These are phyloP conservation scores for Anolis sagrei DNA, from an alignment of 2,113 vertebrate genomes.

Conservation along the genomic window DNA sequence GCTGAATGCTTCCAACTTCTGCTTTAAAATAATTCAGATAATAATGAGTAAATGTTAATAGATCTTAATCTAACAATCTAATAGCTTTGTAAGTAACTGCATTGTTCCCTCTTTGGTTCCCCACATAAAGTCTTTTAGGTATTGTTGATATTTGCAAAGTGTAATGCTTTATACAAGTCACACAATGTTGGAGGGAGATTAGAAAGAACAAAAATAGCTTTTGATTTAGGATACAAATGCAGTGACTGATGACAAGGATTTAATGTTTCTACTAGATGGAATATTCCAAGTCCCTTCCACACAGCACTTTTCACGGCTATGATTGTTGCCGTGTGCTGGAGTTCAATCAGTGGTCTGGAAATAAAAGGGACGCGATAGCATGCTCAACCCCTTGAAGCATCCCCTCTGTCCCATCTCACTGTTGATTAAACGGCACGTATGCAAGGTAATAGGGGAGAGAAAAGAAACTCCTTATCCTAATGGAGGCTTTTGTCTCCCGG, in stretches of 20 bases:
- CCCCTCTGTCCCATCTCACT: slow-evolving; percentile 59
- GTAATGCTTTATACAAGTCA: not conserved
- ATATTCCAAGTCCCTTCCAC: slow-evolving; percentile 40
- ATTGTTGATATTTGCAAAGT: too few relatives aligned
- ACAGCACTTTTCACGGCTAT: slow-evolving; percentile 60
- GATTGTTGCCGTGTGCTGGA: slow-evolving; percentile 41
- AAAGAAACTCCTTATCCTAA: slow-evolving; percentile 62
- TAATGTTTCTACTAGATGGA: slow-evolving; percentile 23
- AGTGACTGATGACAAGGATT: not conserved
- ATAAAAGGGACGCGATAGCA: slow-evolving; percentile 66
- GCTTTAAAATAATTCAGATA: too few relatives aligned
- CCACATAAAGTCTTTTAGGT: too few relatives aligned
- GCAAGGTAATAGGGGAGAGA: slow-evolving; percentile 55
- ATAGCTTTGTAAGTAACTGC: too few relatives aligned
- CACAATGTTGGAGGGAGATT: not conserved
- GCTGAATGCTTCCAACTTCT: too few relatives aligned
- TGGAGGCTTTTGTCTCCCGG: slow-evolving; percentile 42
- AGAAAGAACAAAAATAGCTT: not conserved
- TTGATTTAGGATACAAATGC: not conserved
- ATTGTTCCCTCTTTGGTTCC: too few relatives aligned
- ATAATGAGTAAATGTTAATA: too few relatives aligned
- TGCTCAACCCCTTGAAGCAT: slow-evolving; percentile 68
- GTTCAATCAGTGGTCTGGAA: slow-evolving; percentile 65
- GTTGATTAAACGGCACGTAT: slow-evolving; percentile 68
- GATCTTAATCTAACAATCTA: too few relatives aligned